phyloP scores from a whole-genome alignment of 2,797 vertebrate species.

The Alfaro cultratus region DNA sequence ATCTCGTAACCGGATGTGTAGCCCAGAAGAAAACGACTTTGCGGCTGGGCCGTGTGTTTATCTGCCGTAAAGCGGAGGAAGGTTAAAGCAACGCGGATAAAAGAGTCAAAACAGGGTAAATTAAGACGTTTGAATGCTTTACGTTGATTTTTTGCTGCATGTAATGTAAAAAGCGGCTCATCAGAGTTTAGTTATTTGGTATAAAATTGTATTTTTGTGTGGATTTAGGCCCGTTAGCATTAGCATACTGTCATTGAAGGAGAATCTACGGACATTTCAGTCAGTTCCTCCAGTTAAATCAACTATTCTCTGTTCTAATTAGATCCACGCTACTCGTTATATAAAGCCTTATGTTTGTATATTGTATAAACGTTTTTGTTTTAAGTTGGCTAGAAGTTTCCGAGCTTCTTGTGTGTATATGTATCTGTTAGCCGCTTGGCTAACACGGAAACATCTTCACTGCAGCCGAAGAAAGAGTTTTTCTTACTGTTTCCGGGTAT shows the following conservation, averaged over 20 bases:
- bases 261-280: not conserved
- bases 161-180: accelerated
- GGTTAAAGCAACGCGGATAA: slow-evolving; percentile 69
- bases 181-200: not conserved
- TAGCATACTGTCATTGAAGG: slow-evolving; percentile 47
- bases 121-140: not conserved
- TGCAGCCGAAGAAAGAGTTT: not conserved
- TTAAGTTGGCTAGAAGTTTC: not conserved
- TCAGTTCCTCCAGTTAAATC: not conserved
- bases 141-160: accelerated
- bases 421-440: not conserved
- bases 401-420: not conserved
- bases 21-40: slow-evolving; percentile 27
- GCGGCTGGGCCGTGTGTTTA: slow-evolving; percentile 22
- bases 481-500: not conserved
- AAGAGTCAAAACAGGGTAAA: slow-evolving; percentile 64
- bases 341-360: not conserved
- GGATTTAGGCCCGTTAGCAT: slow-evolving; percentile 3
- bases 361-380: not conserved
- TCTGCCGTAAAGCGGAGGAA: slow-evolving; percentile 70
- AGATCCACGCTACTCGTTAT: not conserved
- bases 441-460: not conserved
- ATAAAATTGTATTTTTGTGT: not conserved
- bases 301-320: not conserved
- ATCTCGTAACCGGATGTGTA: not conserved